A percentile compares a stretch with the other conserved stretches of the same genome.
These are phyloP conservation scores for Lophius piscatorius DNA, from an alignment of 2,113 vertebrate genomes.

Conservation along the genomic window DNA sequence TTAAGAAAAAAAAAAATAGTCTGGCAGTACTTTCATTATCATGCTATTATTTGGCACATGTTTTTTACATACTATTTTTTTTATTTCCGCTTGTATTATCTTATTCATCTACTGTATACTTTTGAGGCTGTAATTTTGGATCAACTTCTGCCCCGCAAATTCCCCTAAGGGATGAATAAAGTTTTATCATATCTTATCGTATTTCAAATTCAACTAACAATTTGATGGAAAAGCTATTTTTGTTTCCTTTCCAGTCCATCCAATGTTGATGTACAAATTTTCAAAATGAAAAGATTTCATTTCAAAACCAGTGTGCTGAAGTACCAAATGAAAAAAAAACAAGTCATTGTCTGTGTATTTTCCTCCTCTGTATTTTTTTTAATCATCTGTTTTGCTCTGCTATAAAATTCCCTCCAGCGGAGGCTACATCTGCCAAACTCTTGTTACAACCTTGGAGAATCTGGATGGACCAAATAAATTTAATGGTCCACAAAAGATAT, in stretches of 20 bases:
- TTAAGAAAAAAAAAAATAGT: no score
- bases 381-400: conserved; percentile 52
- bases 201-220: neutral
- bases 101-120: no score
- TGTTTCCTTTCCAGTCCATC: neutral
- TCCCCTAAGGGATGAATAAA: no score
- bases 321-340: conserved; percentile 18
- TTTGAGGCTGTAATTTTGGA: no score
- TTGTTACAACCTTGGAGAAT: conserved; percentile 53
- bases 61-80: no score
- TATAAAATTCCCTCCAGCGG: conserved; percentile 36
- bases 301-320: conserved; percentile 4
- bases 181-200: neutral
- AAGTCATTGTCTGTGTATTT: conserved; percentile 14
- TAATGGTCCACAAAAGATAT: conserved; percentile 52
- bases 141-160: no score
- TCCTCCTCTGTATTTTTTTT: conserved; percentile 48
- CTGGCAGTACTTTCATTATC: no score
- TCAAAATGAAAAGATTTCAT: conserved; percentile 22
- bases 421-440: conserved; percentile 46
- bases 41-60: no score
- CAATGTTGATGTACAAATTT: conserved; percentile 11
- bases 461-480: conserved; percentile 34
- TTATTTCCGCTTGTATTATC: no score
- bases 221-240: neutral